Percentiles rank a stretch among this genome's conserved stretches.
These are phyloP conservation scores for Helleia helle DNA, from an alignment of 2,888 invertebrate species.

Conservation along the genomic window DNA sequence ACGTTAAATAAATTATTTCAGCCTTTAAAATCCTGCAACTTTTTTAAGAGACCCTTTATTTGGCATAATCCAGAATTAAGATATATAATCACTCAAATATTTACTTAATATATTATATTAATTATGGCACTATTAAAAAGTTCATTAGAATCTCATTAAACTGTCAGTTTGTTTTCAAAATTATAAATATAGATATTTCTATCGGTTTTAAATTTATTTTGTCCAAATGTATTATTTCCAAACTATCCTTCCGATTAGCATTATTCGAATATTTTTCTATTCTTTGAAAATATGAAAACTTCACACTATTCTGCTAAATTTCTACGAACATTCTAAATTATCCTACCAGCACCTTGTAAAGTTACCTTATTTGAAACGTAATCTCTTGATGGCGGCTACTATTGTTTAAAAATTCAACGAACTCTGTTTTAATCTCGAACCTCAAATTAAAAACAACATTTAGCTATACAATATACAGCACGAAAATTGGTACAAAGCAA, in stretches of 20 bases:
- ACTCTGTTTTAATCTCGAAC: too few species aligned
- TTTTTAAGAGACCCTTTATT: too few species aligned
- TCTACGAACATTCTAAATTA: neutral
- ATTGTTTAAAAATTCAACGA: neutral
- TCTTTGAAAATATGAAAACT: neutral
- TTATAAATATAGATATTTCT: constrained; percentile 43
- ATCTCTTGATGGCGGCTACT: too few species aligned
- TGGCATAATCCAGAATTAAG: too few species aligned
- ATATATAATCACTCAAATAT: too few species aligned
- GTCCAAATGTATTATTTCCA: constrained; percentile 8
- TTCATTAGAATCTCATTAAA: constrained; percentile 28
- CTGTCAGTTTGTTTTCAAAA: constrained; percentile 55
- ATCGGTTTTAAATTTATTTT: constrained; percentile 31
- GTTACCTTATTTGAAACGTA: too few species aligned
- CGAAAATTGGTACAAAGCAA: too few species aligned
- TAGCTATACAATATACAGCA: too few species aligned
- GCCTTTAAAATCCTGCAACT: too few species aligned
- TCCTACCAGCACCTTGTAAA: neutral
- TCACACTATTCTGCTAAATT: constrained; percentile 3
- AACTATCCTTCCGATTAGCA: neutral
- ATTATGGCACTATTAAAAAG: constrained; percentile 15
- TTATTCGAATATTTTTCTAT: neutral
- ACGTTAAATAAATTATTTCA: too few species aligned
- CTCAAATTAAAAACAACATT: too few species aligned
- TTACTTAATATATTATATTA: too few species aligned